Evolutionary conservation across 2,888 invertebrate species (phyloP).

Genomic region (Apantesis nais): DNA sequence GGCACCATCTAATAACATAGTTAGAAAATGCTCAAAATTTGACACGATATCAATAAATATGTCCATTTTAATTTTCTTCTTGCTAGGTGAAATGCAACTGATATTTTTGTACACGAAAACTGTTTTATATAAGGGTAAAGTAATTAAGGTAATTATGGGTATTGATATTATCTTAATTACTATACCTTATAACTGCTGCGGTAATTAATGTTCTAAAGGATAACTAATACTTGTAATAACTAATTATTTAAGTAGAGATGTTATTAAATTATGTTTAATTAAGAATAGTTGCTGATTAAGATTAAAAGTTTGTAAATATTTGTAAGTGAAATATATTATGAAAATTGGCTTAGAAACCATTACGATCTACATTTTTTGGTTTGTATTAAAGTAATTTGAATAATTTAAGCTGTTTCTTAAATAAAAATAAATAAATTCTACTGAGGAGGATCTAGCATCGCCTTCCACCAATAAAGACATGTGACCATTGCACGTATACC

Average conservation of each 20-base stretch:
- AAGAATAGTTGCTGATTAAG: background rate
- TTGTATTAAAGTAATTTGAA: background rate
- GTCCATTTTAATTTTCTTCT: constrained; percentile 26
- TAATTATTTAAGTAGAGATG: background rate
- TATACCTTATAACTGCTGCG: background rate
- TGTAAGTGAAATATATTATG: background rate
- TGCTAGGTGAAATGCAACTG: background rate
- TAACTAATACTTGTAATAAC: constrained; percentile 3
- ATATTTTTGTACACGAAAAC: background rate
- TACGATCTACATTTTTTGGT: background rate
- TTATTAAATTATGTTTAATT: background rate
- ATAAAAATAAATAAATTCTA: too few relatives aligned
- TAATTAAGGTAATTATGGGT: constrained; percentile 1
- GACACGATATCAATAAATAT: constrained; percentile 46
- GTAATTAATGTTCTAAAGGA: background rate
- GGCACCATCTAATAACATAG: constrained; percentile 69
- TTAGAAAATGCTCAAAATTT: constrained; percentile 58
- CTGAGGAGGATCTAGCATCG: background rate
- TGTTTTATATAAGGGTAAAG: background rate
- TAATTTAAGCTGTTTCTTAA: background rate
- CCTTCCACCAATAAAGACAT: background rate
- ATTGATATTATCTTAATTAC: constrained; percentile 1
- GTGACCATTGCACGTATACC: background rate
- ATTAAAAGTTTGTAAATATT: background rate
- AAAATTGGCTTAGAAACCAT: background rate